These are phyloP conservation scores for Artibeus jamaicensis DNA, from an alignment of 2,797 vertebrate genomes.

Conservation along the genomic window DNA sequence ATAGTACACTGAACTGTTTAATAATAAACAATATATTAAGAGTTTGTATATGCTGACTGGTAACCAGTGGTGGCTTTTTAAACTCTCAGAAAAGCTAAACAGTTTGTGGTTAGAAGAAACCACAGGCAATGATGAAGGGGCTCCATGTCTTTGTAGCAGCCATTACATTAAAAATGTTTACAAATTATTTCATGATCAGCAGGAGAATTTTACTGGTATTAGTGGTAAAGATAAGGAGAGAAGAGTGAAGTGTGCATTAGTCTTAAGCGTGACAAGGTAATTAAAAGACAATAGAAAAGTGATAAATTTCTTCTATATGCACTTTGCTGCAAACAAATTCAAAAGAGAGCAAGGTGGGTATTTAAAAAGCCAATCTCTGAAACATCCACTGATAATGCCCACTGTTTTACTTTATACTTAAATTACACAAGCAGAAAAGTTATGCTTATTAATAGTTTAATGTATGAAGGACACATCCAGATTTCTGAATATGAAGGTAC, in stretches of 20 bases:
- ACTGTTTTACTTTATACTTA: constrained; percentile 75
- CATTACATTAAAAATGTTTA: constrained; percentile 46
- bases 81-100: constrained; percentile 45
- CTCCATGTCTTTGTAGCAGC: constrained; percentile 29
- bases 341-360: constrained; percentile 50
- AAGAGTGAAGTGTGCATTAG: constrained; percentile 37
- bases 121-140: constrained; percentile 3
- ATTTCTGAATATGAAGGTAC: constrained; percentile 91
- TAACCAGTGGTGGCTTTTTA: constrained; percentile 65
- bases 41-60: constrained; percentile 62
- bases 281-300: constrained; percentile 25
- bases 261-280: constrained; percentile 35
- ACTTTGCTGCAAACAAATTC: constrained; percentile 60
- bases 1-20: constrained; percentile 56
- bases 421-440: constrained; percentile 86
- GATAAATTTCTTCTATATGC: constrained; percentile 36
- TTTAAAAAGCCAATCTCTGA: constrained; percentile 56
- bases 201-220: constrained; percentile 42
- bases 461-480: constrained; percentile 92
- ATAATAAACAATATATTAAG: constrained; percentile 63
- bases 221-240: background rate
- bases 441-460: constrained; percentile 92
- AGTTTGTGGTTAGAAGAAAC: constrained; percentile 55
- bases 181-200: constrained; percentile 13
- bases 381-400: constrained; percentile 71